Percentiles rank a stretch among this genome's conserved stretches.
phyloP scores from a whole-genome alignment of 1,140 invertebrate species.

The Psilanteris sp. region DNA sequence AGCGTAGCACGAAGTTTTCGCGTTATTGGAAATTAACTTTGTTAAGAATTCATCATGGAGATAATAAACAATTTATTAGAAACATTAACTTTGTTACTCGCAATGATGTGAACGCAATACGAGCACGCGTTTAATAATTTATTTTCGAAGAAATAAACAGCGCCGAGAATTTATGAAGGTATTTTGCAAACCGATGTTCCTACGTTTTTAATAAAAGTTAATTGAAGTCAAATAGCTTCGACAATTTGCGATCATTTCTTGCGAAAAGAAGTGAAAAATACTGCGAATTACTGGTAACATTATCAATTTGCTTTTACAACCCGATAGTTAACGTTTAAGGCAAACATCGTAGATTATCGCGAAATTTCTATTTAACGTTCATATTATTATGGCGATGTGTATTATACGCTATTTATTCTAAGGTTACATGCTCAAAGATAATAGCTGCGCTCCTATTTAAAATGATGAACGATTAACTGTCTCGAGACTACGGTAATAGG shows the following conservation, averaged over 20 bases:
- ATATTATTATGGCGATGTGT: conserved; percentile 43
- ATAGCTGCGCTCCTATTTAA: conserved; percentile 47
- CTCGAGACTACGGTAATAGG: conserved; percentile 49
- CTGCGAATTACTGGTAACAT: conserved; percentile 24
- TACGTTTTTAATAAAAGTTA: neutral
- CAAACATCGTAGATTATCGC: conserved; percentile 52
- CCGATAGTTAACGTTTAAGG: conserved; percentile 34
- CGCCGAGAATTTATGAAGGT: no score
- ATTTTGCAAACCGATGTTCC: no score
- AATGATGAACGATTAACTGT: conserved; percentile 55
- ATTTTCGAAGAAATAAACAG: no score
- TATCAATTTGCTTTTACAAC: conserved; percentile 47
- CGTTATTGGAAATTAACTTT: no score
- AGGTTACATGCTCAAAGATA: conserved; percentile 54
- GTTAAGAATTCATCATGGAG: no score
- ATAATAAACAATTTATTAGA: no score
- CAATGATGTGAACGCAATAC: no score
- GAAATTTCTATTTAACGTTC: conserved; percentile 54
- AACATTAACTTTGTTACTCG: no score
- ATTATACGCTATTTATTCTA: conserved; percentile 58
- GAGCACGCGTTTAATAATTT: no score
- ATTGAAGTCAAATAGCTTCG: conserved; percentile 3
- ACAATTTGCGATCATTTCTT: conserved; percentile 11
- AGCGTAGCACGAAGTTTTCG: no score
- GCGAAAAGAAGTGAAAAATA: conserved; percentile 22